Percentiles rank a stretch among this genome's conserved stretches.
phyloP scores from a whole-genome alignment of 1,140 invertebrate species.

The Bilobella aurantiaca region DNA sequence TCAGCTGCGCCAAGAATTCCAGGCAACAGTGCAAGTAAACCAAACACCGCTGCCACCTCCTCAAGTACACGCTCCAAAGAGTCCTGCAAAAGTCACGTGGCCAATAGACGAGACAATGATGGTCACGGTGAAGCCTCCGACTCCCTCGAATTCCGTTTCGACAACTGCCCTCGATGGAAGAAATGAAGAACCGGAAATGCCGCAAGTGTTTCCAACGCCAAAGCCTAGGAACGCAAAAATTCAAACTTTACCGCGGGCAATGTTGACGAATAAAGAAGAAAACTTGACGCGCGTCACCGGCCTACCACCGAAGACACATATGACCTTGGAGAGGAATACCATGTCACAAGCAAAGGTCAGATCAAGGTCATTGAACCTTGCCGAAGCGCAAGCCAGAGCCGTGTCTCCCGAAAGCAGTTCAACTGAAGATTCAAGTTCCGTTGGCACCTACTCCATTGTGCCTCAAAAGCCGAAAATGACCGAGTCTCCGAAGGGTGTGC shows the following conservation, averaged over 20 bases:
- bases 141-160: neutral
- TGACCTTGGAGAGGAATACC: too few relatives aligned
- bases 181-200: neutral
- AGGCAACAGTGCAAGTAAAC: neutral
- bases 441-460: neutral
- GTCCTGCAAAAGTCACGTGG: neutral
- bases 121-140: neutral
- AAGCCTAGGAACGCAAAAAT: neutral
- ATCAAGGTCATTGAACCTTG: neutral
- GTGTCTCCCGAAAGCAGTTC: neutral
- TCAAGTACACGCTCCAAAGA: neutral
- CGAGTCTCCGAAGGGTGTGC: neutral
- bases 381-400: neutral
- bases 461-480: neutral
- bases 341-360: too few relatives aligned
- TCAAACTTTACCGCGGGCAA: too few relatives aligned
- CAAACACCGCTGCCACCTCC: neutral
- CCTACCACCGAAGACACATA: too few relatives aligned
- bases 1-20: conserved; percentile 19
- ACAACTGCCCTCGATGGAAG: neutral
- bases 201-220: neutral
- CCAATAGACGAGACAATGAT: neutral
- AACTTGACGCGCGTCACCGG: too few relatives aligned
- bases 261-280: too few relatives aligned
- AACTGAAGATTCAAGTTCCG: neutral